Evolutionary conservation across 2,888 invertebrate species (phyloP).

Genomic region (Therioaphis trifolii): DNA sequence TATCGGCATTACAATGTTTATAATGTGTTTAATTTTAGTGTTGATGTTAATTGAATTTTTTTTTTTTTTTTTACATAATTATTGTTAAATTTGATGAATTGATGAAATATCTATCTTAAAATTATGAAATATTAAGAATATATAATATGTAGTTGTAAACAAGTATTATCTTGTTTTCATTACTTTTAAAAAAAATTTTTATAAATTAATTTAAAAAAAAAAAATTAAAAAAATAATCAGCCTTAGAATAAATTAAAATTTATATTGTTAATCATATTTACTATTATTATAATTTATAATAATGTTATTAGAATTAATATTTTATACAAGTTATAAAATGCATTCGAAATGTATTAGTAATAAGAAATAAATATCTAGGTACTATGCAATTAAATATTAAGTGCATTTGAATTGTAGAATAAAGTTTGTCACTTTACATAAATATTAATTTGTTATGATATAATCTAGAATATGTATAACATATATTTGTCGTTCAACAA

Average conservation of each 20-base stretch:
- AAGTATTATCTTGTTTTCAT: slow-evolving; percentile 22
- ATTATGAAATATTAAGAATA: slow-evolving; percentile 22
- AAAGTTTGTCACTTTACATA: not conserved
- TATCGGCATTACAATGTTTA: slow-evolving; percentile 30
- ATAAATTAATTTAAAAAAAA: slow-evolving; percentile 2
- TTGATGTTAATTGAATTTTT: slow-evolving; percentile 27
- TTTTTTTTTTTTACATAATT: slow-evolving; percentile 29
- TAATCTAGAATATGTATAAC: slow-evolving; percentile 27
- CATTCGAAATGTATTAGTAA: not conserved
- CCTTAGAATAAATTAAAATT: slow-evolving; percentile 18
- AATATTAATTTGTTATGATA: slow-evolving; percentile 45
- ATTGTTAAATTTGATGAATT: slow-evolving; percentile 46
- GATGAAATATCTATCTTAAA: slow-evolving; percentile 15
- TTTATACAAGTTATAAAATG: slow-evolving; percentile 38
- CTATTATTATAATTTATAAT: slow-evolving; percentile 56
- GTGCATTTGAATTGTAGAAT: slow-evolving; percentile 2
- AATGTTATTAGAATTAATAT: slow-evolving; percentile 53
- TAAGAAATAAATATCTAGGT: slow-evolving; percentile 1
- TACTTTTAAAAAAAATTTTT: not conserved
- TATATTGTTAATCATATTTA: slow-evolving; percentile 55
- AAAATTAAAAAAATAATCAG: not conserved
- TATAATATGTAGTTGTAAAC: not conserved
- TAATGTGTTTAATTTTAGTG: slow-evolving; percentile 4
- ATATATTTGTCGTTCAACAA: slow-evolving; percentile 21
- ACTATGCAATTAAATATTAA: slow-evolving; percentile 1